Percentiles rank a stretch among this genome's conserved stretches.
phyloP scores from a whole-genome alignment of 1,140 invertebrate species.

The Bradysia coprophila region DNA sequence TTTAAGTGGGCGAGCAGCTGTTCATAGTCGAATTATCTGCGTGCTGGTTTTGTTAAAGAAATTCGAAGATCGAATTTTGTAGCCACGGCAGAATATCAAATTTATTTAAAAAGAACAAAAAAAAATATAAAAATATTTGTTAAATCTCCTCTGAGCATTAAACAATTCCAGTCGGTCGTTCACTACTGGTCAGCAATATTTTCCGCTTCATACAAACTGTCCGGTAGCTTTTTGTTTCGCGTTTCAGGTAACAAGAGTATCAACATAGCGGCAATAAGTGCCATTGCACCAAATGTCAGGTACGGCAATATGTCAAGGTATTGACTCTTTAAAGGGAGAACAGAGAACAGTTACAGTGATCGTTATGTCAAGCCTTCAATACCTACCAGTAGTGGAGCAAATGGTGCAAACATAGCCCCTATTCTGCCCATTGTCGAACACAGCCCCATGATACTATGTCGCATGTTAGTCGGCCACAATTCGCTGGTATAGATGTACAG shows the following conservation, averaged over 20 bases:
- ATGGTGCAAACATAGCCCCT: slow-evolving; percentile 46
- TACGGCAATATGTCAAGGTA: neutral
- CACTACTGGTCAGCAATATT: too few relatives aligned
- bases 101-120: too few relatives aligned
- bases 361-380: neutral
- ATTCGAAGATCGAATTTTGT: too few relatives aligned
- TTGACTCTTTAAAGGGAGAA: neutral
- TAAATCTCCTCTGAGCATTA: too few relatives aligned
- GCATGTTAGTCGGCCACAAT: slow-evolving; percentile 47
- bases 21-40: too few relatives aligned
- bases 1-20: too few relatives aligned
- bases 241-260: neutral
- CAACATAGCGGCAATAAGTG: neutral
- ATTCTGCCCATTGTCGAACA: slow-evolving; percentile 52
- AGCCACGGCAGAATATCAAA: too few relatives aligned
- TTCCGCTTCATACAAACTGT: neutral
- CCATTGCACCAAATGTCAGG: neutral
- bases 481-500: slow-evolving; percentile 53
- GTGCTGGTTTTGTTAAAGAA: too few relatives aligned
- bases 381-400: slow-evolving; percentile 33
- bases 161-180: too few relatives aligned
- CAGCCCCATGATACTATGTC: slow-evolving; percentile 41
- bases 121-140: too few relatives aligned
- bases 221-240: neutral
- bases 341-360: neutral